Percentiles rank a stretch among this genome's conserved stretches.
Evolutionary conservation across 2,113 vertebrate species (phyloP).

Genomic region (Pseudopipra pipra): DNA sequence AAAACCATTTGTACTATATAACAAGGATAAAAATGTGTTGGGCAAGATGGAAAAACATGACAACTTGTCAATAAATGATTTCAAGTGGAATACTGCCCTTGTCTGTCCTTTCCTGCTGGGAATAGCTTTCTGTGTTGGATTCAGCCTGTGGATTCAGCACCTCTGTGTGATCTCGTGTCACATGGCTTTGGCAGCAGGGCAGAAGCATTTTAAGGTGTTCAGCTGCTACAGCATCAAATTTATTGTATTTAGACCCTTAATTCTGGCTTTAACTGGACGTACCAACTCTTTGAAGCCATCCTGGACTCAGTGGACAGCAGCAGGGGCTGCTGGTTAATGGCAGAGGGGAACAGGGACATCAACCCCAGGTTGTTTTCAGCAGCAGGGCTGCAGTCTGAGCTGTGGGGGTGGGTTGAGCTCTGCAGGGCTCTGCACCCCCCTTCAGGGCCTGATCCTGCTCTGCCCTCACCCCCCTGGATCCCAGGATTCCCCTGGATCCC

Average conservation of each 20-base stretch:
- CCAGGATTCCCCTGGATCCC: neutral
- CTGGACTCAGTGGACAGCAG: neutral
- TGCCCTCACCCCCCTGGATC: neutral
- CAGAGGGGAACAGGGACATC: neutral
- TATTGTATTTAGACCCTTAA: neutral
- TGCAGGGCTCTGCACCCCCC: neutral
- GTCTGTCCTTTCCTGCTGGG: neutral
- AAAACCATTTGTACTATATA: constrained; percentile 49
- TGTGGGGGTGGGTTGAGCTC: neutral
- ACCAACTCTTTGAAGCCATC: neutral
- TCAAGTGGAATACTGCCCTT: neutral
- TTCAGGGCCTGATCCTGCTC: neutral
- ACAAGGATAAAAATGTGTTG: neutral
- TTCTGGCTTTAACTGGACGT: neutral
- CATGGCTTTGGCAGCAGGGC: neutral
- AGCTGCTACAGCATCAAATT: neutral
- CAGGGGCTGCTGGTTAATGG: neutral
- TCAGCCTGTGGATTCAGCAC: neutral
- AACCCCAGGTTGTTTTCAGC: fast-evolving
- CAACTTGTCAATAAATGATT: constrained; percentile 40
- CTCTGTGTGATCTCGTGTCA: neutral
- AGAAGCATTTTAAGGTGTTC: neutral
- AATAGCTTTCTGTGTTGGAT: neutral
- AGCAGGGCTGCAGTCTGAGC: neutral
- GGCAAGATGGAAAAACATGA: neutral